Evolutionary conservation across 2,113 vertebrate genomes (phyloP), one percentile per base, ranked within the genome.

Genomic region (Chionomys nivalis): DNA sequence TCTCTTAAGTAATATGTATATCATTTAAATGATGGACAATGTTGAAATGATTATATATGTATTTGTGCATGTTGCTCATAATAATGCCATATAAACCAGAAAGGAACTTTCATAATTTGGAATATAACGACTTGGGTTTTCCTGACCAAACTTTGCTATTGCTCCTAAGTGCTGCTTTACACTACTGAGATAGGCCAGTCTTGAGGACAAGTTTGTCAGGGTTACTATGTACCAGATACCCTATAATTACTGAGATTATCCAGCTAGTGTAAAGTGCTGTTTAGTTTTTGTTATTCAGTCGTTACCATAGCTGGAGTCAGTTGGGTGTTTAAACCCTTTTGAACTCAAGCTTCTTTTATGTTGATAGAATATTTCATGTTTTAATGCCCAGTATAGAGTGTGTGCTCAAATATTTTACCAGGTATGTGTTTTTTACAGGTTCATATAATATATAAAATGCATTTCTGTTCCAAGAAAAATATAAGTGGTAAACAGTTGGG

Each of bases 391-490:
- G 58, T 94, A 44, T 68, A 58, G 75, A 85, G 39, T 93, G 87
- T 79, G 93, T 87, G 65, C 89, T 97, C 96, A 97, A 49, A 91
- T 97, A 76, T 90, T 95, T 97, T 76, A 93, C 81, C 91, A 95
- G 96, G 95, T 88, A 93, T 90, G 97, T 97, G 96, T 73, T 97
- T 97, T 96, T 96, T 75, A 94, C 89, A 94, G 98, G 97, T 97
- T 97, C 97, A 97, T 97, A 66, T 97, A 95, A 97, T 98, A 97
- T 96, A 97, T 97, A 97, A 97, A 97, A 97, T 97, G 94, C 39
- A 26, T 87, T 96, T 98, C 97, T 96, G 96, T 97, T 98, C 98
- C 98, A 97, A 97, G 97, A 95, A 98, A 97, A 98, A 98, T 92
- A 97, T 0, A 81, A 91, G 83, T 49, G 91, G 97, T 97, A 97